Evolutionary conservation across 2,797 vertebrate species (phyloP).

Genomic region (Micropoecilia bifurca): DNA sequence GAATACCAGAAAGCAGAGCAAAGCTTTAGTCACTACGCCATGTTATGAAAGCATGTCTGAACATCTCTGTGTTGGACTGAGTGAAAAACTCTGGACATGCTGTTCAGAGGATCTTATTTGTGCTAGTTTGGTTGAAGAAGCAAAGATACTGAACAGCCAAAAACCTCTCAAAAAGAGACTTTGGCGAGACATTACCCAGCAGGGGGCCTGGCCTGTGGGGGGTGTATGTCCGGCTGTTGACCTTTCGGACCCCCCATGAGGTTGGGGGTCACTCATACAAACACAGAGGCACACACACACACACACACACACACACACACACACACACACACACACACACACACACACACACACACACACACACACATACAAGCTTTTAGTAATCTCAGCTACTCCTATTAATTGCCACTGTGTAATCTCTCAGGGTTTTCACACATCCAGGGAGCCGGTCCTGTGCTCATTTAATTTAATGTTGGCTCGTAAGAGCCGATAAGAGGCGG

Average conservation of each 20-base stretch:
- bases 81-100: background rate
- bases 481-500: conserved; percentile 63
- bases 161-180: conserved; percentile 51
- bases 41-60: background rate
- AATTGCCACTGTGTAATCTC: conserved; percentile 76
- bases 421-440: conserved; percentile 70
- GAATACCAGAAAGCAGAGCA: background rate
- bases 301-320: conserved; percentile 39
- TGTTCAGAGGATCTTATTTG: conserved; percentile 19
- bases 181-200: conserved; percentile 60
- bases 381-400: conserved; percentile 80
- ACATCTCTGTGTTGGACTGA: background rate
- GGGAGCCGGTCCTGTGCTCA: conserved; percentile 47
- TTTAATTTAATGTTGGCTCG: conserved; percentile 78
- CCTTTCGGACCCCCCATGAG: conserved; percentile 44
- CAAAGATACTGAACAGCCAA: conserved; percentile 21
- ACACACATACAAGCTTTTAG: conserved; percentile 43
- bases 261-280: conserved; percentile 32
- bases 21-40: background rate
- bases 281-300: conserved; percentile 28
- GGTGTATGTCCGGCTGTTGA: conserved; percentile 51
- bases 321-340: conserved; percentile 26
- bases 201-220: conserved; percentile 52
- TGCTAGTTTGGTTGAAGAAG: conserved; percentile 34
- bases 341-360: conserved; percentile 31